Evolutionary conservation across 2,113 vertebrate species (phyloP), one percentile per base, ranked within the genome.

Genomic region (Neogobius melanostomus): DNA sequence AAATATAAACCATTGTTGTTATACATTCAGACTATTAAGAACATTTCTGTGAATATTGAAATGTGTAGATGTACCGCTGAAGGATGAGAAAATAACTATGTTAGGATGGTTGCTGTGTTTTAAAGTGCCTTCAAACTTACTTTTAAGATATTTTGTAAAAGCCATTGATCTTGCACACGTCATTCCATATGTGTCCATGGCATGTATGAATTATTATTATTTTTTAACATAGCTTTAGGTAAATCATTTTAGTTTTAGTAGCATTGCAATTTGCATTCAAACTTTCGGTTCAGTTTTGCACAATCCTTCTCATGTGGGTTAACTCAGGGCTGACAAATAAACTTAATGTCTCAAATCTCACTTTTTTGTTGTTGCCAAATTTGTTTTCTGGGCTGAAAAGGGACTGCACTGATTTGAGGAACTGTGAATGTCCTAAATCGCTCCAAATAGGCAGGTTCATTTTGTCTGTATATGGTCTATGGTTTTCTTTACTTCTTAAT

Each of bases 281-380:
- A 68, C 44, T 68, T 67, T 64, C 5, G 47, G 44, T 63, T 78
- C 43, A 74, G 69, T 51, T 75, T 80, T 86, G 79, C 75, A 82
- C 77, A 81, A 28, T 56, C 2, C 76, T 49, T 67, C 59, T 74
- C 65, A 76, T 62, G 46, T 82, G 77, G 59, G 75, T 63, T 80
- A 91, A 87, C 91, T 92, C 91, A 92, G 91, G 91, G 90, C 86
- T 80, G 62, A 81, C 50, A n/a, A 42, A 85, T 56, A 66, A 68
- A 78, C 60, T 67, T 36, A 75, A 75, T 76, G 74, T 71, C 83
- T 87, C 80, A 78, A 82, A 82, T 56, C 64, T 79, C 72, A 66
- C 36, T 51, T 77, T 78, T n/a, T 74, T 74, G 28, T 14, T 64
- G 46, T 83, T 81, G 74, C 71, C 53, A 12, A 64, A 72, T 56